Evolutionary conservation across 2,797 vertebrate genomes (phyloP), one percentile per base, ranked within the genome.

Genomic region (Pampus argenteus): DNA sequence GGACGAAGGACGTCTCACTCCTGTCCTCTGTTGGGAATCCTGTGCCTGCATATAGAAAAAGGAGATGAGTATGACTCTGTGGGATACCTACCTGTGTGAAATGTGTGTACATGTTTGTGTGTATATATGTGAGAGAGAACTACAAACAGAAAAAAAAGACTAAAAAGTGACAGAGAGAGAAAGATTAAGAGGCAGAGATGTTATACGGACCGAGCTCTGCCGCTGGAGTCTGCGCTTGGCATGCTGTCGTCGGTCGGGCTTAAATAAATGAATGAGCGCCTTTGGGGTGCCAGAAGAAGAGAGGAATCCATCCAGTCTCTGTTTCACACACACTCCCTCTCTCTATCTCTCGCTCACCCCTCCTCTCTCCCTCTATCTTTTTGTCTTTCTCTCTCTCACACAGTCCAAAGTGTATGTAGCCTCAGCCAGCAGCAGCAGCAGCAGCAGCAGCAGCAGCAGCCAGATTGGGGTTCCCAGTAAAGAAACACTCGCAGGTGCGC

Each of bases 231-330:
- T 75, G 80, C 67, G 77, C 82, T 85, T 80, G 76, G 79, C 89
- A 84, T 86, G 74, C 72, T 83, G 80, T 79, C 83, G 76, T 90
- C 81, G 66, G 76, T 66, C 78, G 55, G 71, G 67, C 76, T 83
- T 61, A 61, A 81, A 82, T 72, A 76, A 79, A 88, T 80, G 85
- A 87, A 86, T 79, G 86, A 76, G 77, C 81, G 90, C 86, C 82
- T 89, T 86, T 88, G 67, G 85, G 88, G 87, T 79, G 83, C 51
- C 77, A 87, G 72, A 78, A 78, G 77, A 85, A 70, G 70, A 84
- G 78, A 88, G 68, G 70, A 47, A 82, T 85, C 63, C 65, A 79
- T 83, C 79, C 76, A 76, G 62, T 63, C 66, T 75, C 63, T 64
- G 18, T 71, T 47, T 70, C 67, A 38, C 75, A 63, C 38, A 52